phyloP scores from a whole-genome alignment of 2,888 invertebrate genomes.

The Erebia epiphron region DNA sequence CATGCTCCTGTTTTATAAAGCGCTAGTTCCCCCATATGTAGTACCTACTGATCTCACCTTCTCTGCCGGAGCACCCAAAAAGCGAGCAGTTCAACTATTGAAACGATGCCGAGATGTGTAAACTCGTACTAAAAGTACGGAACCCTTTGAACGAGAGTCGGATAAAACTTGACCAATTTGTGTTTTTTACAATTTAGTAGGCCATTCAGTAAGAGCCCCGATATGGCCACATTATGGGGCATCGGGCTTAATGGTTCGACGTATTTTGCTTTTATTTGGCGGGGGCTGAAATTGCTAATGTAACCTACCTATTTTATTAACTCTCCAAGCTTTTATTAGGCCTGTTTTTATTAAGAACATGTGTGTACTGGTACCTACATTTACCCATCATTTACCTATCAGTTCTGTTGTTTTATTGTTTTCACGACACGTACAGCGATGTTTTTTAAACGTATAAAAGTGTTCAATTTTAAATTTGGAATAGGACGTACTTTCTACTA shows the following conservation, averaged over 20 bases:
- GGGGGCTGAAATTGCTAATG: slow-evolving; percentile 40
- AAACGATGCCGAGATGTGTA: too few relatives aligned
- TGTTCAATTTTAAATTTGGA: too few relatives aligned
- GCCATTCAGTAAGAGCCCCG: slow-evolving; percentile 71
- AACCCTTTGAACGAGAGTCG: neutral
- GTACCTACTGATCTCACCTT: too few relatives aligned
- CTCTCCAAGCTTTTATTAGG: slow-evolving; percentile 4
- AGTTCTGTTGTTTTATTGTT: neutral
- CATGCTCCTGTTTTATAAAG: too few relatives aligned
- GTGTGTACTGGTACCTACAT: neutral
- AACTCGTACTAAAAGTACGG: neutral
- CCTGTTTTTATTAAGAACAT: slow-evolving; percentile 13
- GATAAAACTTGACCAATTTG: slow-evolving; percentile 9
- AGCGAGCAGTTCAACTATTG: too few relatives aligned
- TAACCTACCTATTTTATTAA: slow-evolving; percentile 22
- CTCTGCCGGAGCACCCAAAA: too few relatives aligned
- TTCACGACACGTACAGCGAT: neutral
- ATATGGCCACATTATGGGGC: slow-evolving; percentile 66
- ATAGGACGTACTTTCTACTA: too few relatives aligned
- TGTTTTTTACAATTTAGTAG: slow-evolving; percentile 73
- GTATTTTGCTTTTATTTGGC: slow-evolving; percentile 55
- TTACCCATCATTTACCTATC: neutral
- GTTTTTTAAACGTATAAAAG: too few relatives aligned
- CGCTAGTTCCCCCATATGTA: too few relatives aligned
- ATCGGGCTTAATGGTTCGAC: slow-evolving; percentile 52